phyloP scores from a whole-genome alignment of 2,113 vertebrate species.

The Odontesthes bonariensis region DNA sequence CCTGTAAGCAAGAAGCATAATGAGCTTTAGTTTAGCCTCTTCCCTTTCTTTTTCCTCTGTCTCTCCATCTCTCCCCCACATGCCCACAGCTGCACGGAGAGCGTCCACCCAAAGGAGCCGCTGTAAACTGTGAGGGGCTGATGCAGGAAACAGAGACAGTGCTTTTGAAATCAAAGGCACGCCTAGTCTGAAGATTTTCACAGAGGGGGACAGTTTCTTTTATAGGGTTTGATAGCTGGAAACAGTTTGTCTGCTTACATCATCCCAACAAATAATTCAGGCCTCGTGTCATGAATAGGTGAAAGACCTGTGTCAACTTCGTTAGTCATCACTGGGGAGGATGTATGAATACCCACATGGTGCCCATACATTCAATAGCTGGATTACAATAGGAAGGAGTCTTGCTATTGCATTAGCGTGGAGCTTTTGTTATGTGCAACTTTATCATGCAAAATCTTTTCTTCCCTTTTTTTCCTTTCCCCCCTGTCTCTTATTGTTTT shows the following conservation, averaged over 20 bases:
- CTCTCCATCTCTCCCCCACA: slow-evolving; percentile 45
- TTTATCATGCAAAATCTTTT: slow-evolving; percentile 76
- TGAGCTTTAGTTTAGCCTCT: slow-evolving; percentile 70
- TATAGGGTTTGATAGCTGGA: slow-evolving; percentile 55
- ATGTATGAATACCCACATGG: slow-evolving; percentile 72
- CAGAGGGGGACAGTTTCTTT: slow-evolving; percentile 59
- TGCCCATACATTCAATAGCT: slow-evolving; percentile 61
- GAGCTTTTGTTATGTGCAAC: slow-evolving; percentile 72
- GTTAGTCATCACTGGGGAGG: slow-evolving; percentile 75
- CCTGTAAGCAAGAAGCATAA: slow-evolving; percentile 79
- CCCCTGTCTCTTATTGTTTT: slow-evolving; percentile 4
- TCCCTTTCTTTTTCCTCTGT: slow-evolving; percentile 33
- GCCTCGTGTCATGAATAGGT: slow-evolving; percentile 73
- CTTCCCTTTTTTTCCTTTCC: slow-evolving; percentile 4
- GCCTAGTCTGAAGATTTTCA: slow-evolving; percentile 77
- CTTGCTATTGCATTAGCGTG: slow-evolving; percentile 51
- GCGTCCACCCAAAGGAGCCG: slow-evolving; percentile 71
- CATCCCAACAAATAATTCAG: slow-evolving; percentile 75
- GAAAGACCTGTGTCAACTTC: slow-evolving; percentile 80
- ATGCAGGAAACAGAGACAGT: slow-evolving; percentile 78
- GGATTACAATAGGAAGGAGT: slow-evolving; percentile 61
- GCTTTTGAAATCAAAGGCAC: slow-evolving; percentile 77
- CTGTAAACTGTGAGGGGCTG: slow-evolving; percentile 67
- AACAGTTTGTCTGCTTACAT: slow-evolving; percentile 73
- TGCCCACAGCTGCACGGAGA: slow-evolving; percentile 71